Evolutionary conservation across 2,113 vertebrate genomes (phyloP), one percentile per base, ranked within the genome.

Genomic region (Toxotes jaculatrix): DNA sequence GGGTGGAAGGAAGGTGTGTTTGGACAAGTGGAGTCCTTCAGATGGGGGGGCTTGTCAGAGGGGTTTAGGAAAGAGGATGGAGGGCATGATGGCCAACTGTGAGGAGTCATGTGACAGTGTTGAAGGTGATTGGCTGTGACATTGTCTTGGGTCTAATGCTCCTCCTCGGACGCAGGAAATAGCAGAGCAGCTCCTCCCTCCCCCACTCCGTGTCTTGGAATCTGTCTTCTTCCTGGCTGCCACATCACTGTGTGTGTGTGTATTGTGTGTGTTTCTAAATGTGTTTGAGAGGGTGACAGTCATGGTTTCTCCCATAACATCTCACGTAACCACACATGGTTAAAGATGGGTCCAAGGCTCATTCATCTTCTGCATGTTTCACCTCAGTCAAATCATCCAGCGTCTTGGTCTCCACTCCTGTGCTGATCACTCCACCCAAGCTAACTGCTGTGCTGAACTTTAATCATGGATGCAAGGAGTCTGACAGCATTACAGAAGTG

Each of bases 81-180:
- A 66, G 11, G 77, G 70, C 6, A 21, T 57, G 73, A 86, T 34
- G 59, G 53, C 75, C 65, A 80, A 78, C 86, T 76, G 82, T 67
- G 14, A 79, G 80, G 81, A 80, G 80, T 90, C 87, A 92, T 77
- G 80, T 88, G 86, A 87, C 87, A 65, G 45, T 7, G 70, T 4
- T 92, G 87, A 92, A 89, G 88, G 87, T 93, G 90, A 94, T 92
- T 92, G 88, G 86, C 78, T 86, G 83, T 92, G 93, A 93, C 93
- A 94, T 85, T 90, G 88, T 86, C 88, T 79, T 79, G 47, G 81
- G 80, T 87, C 86, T 89, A 91, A 89, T 87, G 82, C 88, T 82
- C 85, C 89, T 91, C 88, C 88, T 88, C 74, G 86, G 86, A 90
- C 7, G 9, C 84, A 88, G 86, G 83, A 91, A 90, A 84, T 57